Evolutionary conservation across 2,113 vertebrate species (phyloP).

Genomic region (Microcebus jonahi): DNA sequence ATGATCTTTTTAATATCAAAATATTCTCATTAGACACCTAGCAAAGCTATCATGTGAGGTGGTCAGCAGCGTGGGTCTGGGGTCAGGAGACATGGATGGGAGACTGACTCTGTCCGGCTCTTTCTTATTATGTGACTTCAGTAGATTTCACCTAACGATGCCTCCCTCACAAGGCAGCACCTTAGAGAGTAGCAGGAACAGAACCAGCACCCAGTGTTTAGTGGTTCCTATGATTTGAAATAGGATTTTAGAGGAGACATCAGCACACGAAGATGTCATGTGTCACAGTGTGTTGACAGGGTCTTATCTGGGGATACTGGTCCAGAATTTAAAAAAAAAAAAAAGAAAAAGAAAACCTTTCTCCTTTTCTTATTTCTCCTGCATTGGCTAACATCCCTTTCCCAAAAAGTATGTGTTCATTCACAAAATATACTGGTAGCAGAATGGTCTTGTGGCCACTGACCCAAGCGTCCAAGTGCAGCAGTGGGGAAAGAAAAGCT

Average conservation of each 20-base stretch:
- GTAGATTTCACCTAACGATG: too few species aligned
- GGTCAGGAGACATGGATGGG: not conserved
- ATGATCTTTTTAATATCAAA: not conserved
- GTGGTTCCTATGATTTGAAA: not conserved
- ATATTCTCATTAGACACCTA: not conserved
- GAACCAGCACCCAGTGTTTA: not conserved
- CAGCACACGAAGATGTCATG: not conserved
- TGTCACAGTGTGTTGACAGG: not conserved
- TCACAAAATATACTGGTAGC: not conserved
- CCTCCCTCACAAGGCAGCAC: not conserved
- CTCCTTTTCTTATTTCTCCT: not conserved
- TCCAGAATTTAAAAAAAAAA: not conserved
- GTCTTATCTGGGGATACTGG: not conserved
- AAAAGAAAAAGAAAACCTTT: not conserved
- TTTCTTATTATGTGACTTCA: rapidly evolving
- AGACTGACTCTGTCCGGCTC: too few species aligned
- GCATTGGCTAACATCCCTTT: not conserved
- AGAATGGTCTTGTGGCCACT: not conserved
- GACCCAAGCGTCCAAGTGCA: too few species aligned
- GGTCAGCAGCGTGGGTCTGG: not conserved
- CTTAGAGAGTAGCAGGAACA: rapidly evolving
- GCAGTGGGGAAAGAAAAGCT: not conserved
- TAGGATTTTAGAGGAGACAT: not conserved
- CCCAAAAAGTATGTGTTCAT: not conserved
- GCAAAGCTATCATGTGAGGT: not conserved